These are phyloP conservation scores for Drosophila yakuba DNA, from an alignment of 1,140 invertebrate genomes.

Conservation along the genomic window DNA sequence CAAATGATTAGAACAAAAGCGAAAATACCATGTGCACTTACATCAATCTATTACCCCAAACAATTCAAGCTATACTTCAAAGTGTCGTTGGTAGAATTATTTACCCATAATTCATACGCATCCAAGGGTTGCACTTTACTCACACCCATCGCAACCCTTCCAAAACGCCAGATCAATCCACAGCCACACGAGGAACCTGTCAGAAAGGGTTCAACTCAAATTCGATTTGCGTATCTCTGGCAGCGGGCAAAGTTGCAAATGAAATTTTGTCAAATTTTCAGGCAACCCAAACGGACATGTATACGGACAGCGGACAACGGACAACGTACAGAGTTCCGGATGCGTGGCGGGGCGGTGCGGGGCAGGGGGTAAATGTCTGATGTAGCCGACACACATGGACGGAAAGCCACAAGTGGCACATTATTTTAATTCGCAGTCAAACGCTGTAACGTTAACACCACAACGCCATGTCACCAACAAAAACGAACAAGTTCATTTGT, in stretches of 20 bases:
- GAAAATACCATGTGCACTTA: background rate
- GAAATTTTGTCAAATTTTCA: constrained; percentile 66
- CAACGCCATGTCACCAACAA: constrained; percentile 59
- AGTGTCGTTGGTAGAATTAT: constrained; percentile 26
- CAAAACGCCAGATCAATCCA: constrained; percentile 32
- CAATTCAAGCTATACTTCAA: constrained; percentile 1
- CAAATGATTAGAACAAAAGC: background rate
- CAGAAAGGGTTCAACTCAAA: constrained; percentile 77
- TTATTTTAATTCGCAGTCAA: constrained; percentile 84
- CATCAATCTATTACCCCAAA: background rate
- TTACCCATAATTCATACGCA: constrained; percentile 53
- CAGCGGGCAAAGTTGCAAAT: constrained; percentile 52
- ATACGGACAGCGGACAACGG: background rate
- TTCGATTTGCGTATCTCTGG: constrained; percentile 56
- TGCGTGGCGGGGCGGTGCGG: background rate
- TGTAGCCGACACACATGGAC: constrained; percentile 32
- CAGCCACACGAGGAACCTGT: constrained; percentile 21
- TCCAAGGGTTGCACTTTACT: constrained; percentile 25
- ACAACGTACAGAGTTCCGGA: background rate
- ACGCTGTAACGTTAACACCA: constrained; percentile 76
- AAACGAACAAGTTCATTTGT: constrained; percentile 41
- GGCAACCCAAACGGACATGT: constrained; percentile 11
- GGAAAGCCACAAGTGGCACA: constrained; percentile 83
- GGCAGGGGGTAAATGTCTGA: constrained; percentile 3
- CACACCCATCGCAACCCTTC: background rate